Conservation (phyloP, 2,888 invertebrate species). For the Callyntrura sp. region DNA sequence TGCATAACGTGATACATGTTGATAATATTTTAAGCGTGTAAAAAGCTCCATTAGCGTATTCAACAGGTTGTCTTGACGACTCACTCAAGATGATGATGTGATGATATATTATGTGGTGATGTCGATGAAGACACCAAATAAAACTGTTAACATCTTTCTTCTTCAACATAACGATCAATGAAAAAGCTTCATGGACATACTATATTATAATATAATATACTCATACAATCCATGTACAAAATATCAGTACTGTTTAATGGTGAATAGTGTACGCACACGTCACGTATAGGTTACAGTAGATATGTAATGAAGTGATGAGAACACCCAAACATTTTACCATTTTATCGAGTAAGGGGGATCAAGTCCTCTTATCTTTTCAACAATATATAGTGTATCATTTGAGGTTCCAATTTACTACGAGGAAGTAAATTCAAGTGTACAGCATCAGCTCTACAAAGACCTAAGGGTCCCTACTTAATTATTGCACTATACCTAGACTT, state of each 20-base stretch:
- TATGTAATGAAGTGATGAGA: background rate
- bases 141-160: background rate
- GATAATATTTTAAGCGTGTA: background rate
- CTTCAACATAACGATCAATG: background rate
- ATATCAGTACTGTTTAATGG: too few species aligned
- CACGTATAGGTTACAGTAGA: background rate
- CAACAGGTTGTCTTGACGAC: background rate
- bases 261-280: background rate
- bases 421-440: too few species aligned
- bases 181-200: background rate
- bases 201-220: too few species aligned
- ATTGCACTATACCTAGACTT: too few species aligned
- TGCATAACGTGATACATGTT: constrained; percentile 25
- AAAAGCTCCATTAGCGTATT: background rate
- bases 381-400: too few species aligned
- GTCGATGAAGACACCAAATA: constrained; percentile 24
- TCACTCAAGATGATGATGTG: background rate
- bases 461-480: too few species aligned
- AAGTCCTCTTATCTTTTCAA: too few species aligned
- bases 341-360: too few species aligned
- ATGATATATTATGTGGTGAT: too few species aligned
- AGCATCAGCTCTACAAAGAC: too few species aligned
- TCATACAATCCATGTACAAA: too few species aligned
- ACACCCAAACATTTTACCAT: background rate
- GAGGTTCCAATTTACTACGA: too few species aligned